Evolutionary conservation across 2,888 invertebrate species (phyloP), one percentile per base, ranked within the genome.

Genomic region (Patella caerulea): DNA sequence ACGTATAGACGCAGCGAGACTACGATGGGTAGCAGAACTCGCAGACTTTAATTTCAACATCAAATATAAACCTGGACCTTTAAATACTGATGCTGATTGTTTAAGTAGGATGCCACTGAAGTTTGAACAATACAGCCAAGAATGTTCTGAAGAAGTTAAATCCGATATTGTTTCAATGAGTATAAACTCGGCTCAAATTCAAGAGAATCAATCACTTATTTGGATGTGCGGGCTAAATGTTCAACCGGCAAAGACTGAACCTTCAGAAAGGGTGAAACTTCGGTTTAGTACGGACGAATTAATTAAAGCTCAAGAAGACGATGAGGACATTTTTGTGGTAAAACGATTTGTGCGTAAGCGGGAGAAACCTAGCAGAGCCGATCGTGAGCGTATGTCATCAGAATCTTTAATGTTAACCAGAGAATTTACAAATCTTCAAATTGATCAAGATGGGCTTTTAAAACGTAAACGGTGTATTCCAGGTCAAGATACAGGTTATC

Each of bases 41-140:
- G 59, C 59, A 59, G 59, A 59, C n/a, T 59, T 14, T 59, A 59
- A 59, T 5, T 59, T 59, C 15, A 14, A 5, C n/a, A n/a, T 59
- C 5, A 59, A 59, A 14, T 59, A 59, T 59, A 59, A 14, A 65
- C 81, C 81, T 14, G 79, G 80, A 15, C 24, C 11, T 24, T 2
- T 53, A 14, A 79, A 79, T 53, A 45, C 72, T n/a, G 81, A 79
- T 75, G 82, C 79, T 4, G 79, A 81, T 75, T 69, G 52, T 3
- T 52, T 83, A 24, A 72, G 73, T 24, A 15, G 59, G 5, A 59
- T 59, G 59, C 15, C 59, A n/a, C 15, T 59, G n/a, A n/a, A 59
- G 5, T 59, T 59, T 59, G 59, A 59, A 9, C 15, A 14, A 14
- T 59, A n/a, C 59, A 9, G 15, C 5, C 5, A 9, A n/a, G 15